Percentiles rank a stretch among this genome's conserved stretches.
phyloP scores from a whole-genome alignment of 2,888 invertebrate species.

The Aspidapion aeneum region DNA sequence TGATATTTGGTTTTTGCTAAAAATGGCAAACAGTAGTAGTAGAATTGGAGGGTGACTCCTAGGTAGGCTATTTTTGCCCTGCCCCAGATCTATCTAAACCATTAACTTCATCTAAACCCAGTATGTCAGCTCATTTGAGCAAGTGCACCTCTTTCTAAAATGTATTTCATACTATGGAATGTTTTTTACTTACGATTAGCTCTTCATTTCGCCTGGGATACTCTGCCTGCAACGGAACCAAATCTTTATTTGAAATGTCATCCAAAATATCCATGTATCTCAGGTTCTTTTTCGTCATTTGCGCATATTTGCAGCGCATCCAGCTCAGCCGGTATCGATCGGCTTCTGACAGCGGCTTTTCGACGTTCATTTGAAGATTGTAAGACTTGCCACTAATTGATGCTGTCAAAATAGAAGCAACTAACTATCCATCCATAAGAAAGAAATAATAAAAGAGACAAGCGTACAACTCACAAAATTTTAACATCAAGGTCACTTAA shows the following conservation, averaged over 20 bases:
- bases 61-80: no score
- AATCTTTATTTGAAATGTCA: conserved; percentile 34
- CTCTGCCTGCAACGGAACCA: conserved; percentile 36
- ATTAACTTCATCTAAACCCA: no score
- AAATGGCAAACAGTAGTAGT: no score
- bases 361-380: conserved; percentile 20
- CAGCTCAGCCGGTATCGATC: conserved; percentile 27
- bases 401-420: background rate
- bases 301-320: conserved; percentile 26
- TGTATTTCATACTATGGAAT: no score
- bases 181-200: background rate
- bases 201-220: conserved; percentile 34
- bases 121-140: no score
- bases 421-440: no score
- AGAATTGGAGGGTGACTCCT: no score
- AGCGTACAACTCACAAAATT: no score
- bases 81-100: no score
- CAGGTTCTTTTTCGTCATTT: conserved; percentile 23
- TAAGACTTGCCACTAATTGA: background rate
- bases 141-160: no score
- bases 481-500: no score
- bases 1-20: conserved; percentile 16
- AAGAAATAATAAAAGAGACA: no score
- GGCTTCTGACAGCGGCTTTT: conserved; percentile 19
- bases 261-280: conserved; percentile 36